Conservation (phyloP, 2,888 invertebrate species). For the Eilema caniola region DNA sequence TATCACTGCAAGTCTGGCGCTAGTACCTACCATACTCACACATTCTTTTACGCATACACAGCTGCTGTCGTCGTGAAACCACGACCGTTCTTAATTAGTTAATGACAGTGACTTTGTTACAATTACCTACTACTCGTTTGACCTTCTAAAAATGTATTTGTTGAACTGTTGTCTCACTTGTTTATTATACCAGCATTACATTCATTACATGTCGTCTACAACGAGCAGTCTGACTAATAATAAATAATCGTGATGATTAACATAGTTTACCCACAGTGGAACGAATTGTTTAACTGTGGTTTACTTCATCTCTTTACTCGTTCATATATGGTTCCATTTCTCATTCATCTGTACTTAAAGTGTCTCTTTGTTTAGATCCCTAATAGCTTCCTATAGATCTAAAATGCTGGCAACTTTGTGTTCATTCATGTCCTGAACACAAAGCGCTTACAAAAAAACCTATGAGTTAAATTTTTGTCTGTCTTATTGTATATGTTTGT, state of each 20-base stretch:
- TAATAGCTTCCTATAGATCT: too few relatives aligned
- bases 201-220: neutral
- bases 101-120: slow-evolving; percentile 65
- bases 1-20: neutral
- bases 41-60: slow-evolving; percentile 17
- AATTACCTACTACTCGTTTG: slow-evolving; percentile 41
- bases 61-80: slow-evolving; percentile 23
- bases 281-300: too few relatives aligned
- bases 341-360: too few relatives aligned
- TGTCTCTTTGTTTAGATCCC: too few relatives aligned
- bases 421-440: too few relatives aligned
- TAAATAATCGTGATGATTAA: neutral
- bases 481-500: too few relatives aligned
- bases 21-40: neutral
- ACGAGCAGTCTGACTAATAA: neutral
- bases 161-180: slow-evolving; percentile 21
- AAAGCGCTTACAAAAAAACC: too few relatives aligned
- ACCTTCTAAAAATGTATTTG: slow-evolving; percentile 48
- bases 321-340: too few relatives aligned
- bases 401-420: too few relatives aligned
- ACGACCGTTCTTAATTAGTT: slow-evolving; percentile 57
- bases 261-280: neutral
- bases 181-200: neutral
- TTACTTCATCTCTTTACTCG: too few relatives aligned
- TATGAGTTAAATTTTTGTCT: too few relatives aligned